Conservation (phyloP, 1,140 invertebrate species). For the Caligus rogercresseyi region DNA sequence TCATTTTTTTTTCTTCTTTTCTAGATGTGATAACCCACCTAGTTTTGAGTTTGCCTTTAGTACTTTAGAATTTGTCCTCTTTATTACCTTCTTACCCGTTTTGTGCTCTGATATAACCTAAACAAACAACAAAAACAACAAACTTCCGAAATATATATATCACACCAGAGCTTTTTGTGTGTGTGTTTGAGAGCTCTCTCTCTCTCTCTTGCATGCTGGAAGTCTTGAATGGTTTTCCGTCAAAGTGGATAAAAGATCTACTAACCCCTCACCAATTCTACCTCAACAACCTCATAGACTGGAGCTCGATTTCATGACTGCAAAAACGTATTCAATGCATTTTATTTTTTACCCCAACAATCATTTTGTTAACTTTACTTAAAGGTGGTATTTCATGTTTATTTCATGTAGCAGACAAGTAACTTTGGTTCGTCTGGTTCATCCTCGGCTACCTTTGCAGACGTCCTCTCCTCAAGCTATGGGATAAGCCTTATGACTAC, state of each 20-base stretch:
- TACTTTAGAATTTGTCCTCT: background rate
- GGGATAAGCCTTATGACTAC: slow-evolving; percentile 5
- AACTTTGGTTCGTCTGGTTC: background rate
- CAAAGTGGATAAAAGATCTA: background rate
- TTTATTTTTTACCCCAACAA: too few species aligned
- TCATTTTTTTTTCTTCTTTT: background rate
- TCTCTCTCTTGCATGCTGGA: background rate
- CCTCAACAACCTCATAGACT: background rate
- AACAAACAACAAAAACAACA: too few species aligned
- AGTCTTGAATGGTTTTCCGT: background rate
- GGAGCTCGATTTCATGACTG: background rate
- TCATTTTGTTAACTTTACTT: too few species aligned
- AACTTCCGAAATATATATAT: too few species aligned
- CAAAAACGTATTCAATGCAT: background rate
- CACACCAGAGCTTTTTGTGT: too few species aligned
- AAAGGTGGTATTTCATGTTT: too few species aligned
- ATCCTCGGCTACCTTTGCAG: slow-evolving; percentile 8
- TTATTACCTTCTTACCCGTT: too few species aligned
- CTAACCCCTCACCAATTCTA: background rate
- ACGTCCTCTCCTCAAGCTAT: slow-evolving; percentile 13
- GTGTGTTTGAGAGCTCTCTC: too few species aligned
- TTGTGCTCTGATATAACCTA: too few species aligned
- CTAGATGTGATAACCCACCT: background rate
- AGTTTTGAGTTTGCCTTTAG: background rate
- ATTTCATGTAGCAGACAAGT: too few species aligned